These are phyloP conservation scores for Calameuta pallipes DNA, from an alignment of 2,888 invertebrate species.

Conservation along the genomic window DNA sequence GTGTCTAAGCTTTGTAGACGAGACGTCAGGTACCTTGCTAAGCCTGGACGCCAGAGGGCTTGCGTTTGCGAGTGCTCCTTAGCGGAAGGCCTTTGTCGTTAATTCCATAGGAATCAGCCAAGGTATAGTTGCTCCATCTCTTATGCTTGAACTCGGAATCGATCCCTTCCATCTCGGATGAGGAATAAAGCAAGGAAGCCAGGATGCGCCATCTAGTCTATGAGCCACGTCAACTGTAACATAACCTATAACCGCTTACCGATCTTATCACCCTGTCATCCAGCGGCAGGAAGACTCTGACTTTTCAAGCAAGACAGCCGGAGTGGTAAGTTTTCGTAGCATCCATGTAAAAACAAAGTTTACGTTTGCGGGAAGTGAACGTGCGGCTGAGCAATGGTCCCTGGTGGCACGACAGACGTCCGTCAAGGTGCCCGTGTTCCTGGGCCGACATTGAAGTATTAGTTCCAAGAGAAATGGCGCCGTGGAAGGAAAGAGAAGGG, in stretches of 20 bases:
- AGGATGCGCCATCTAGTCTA: too few species aligned
- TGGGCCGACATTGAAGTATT: neutral
- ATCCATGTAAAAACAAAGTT: slow-evolving; percentile 17
- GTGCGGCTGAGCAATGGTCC: slow-evolving; percentile 26
- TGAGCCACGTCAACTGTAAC: too few species aligned
- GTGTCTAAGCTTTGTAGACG: slow-evolving; percentile 54
- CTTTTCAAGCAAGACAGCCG: neutral
- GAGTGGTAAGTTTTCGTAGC: neutral
- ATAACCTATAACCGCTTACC: too few species aligned
- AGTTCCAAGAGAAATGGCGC: neutral
- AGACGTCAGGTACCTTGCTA: slow-evolving; percentile 43
- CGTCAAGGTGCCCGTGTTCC: slow-evolving; percentile 34
- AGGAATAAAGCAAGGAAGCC: too few species aligned
- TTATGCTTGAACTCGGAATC: neutral
- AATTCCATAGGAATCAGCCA: too few species aligned
- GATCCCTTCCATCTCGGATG: slow-evolving; percentile 21
- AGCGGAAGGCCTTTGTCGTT: slow-evolving; percentile 46
- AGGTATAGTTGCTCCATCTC: slow-evolving; percentile 15
- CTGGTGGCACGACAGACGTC: slow-evolving; percentile 46
- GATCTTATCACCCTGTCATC: too few species aligned
- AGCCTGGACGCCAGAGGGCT: slow-evolving; percentile 46
- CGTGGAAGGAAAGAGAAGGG: neutral
- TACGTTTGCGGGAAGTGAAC: slow-evolving; percentile 12
- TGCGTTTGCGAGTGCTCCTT: slow-evolving; percentile 45
- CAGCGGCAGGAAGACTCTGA: neutral